Percentiles rank a stretch among this genome's conserved stretches.
Conservation (phyloP, 2,888 invertebrate genomes). For the Meteorus colon region DNA sequence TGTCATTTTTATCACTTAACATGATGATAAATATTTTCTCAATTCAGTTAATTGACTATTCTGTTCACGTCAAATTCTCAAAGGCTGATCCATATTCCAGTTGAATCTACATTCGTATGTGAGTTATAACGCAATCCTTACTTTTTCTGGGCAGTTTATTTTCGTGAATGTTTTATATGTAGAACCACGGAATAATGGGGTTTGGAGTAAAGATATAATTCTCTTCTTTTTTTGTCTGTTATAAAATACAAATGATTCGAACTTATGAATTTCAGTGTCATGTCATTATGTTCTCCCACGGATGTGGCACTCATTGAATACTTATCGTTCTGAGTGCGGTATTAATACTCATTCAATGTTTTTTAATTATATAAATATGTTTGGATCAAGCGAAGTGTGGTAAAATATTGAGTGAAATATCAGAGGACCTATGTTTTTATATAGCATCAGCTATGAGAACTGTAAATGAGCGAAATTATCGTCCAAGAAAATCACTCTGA, state of each 20-base stretch:
- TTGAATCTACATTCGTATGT: too few species aligned
- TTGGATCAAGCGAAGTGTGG: background rate
- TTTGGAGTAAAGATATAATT: background rate
- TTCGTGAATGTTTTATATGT: background rate
- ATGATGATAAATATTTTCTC: background rate
- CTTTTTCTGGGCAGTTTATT: background rate
- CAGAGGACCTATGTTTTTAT: background rate
- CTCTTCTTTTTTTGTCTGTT: background rate
- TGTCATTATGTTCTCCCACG: background rate
- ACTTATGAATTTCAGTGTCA: slow-evolving; percentile 14
- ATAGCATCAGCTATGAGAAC: too few species aligned
- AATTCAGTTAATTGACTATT: too few species aligned
- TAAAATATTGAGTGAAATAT: background rate
- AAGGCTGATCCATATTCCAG: too few species aligned
- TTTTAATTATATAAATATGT: background rate
- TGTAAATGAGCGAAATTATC: slow-evolving; percentile 62
- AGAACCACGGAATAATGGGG: too few species aligned
- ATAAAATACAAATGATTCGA: slow-evolving; percentile 8
- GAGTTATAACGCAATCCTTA: background rate
- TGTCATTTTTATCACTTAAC: background rate
- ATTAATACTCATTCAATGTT: slow-evolving; percentile 3
- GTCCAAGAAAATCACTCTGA: slow-evolving; percentile 79
- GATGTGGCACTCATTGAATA: too few species aligned
- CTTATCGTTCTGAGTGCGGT: slow-evolving; percentile 4
- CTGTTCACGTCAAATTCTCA: too few species aligned